Base-by-base conservation (phyloP, 37 sponge, comb jelly and placozoan genomes). In the Cladorhizidae sp. region DNA sequence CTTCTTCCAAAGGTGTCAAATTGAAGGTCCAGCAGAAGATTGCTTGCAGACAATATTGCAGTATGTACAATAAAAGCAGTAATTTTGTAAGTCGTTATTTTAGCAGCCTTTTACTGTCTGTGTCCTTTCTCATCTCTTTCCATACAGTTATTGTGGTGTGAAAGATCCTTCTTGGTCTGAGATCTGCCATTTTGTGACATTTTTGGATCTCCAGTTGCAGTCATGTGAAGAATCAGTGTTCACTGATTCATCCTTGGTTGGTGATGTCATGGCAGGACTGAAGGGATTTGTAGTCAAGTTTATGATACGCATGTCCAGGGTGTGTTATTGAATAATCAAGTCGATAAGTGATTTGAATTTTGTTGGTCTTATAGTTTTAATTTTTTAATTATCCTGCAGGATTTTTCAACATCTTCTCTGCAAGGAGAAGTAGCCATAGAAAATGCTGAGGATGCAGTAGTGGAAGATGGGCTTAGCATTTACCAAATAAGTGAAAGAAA, bases 271-370 rank as follows among this genome's bases (percentile, higher is more conserved):
- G 52, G 38, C 62, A 35, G 88, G 88, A 0, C 36, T 91, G 32
- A 79, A 81, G 68, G 37, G 80, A 18, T 96, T 96, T 87, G 97
- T 90, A 21, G 86, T 96, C 23, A 93, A 93, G 72, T 93, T 92
- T 72, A 84, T 96, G 89, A 93, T 96, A 40, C 50, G 51, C 31
- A 96, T 96, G 97, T 90, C 95, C 26, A 64, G 84, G 51, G 91
- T 88, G 64, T 25, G 81, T 40, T 56, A 33, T 76, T 61, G 37
- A 12, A 51, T n/a, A 17, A 52, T n/a, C 12, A 28, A 26, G 32
- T 3, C 33, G 9, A 59, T 23, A 12, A 6, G 28, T 28, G 61
- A 54, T 59, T 5, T 59, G 61, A 17, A 59, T 59, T 17, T 23
- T 17, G 7, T 17, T 59, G 12, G 20, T 65, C 11, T 32, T 65